Base-by-base conservation (phyloP, 2,797 vertebrate species). In the Odontamblyopus lacepedii region DNA sequence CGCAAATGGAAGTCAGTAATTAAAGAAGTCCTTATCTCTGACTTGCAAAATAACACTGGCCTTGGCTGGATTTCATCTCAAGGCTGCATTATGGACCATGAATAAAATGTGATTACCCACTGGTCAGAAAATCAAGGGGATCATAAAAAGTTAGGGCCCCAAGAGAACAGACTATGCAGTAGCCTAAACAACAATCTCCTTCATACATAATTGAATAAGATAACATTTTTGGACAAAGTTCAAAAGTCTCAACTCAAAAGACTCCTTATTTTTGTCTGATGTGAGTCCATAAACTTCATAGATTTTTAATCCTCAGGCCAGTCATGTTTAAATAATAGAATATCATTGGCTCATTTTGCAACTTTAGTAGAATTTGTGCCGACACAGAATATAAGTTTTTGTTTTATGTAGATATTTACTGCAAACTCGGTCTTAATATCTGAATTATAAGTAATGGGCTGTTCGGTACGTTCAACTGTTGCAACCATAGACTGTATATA, bases 71-170 rank as follows among this genome's bases (percentile, higher is more conserved):
- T 78, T 83, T 79, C 80, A 88, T 87, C 75, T 85, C 38, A 69
- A 67, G 72, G 69, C 53, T 74, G 67, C 82, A 79, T 73, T 73
- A 59, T 77, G 79, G 83, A 76, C 75, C 26, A 50, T 68, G 85
- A 64, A 77, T 68, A 73, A 73, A 72, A 88, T 71, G 72, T 78
- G 82, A 89, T 91, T 90, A 88, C 78, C 70, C 75, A 64, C 69
- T 61, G 83, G 83, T 78, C 73, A 67, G 62, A 61, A 75, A 79
- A 81, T 77, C 76, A 79, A 44, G 75, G 74, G 72, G 71, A 83
- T 73, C 29, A 67, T 9, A 41, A 41, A 38, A 11, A 44, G 62
- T 44, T 38, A 8, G 26, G 19, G 19, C 61, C 32, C 1, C 32
- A 38, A 32, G 60, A 32, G 60, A 30, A 19, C 32, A 63, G 35